These are phyloP conservation scores for Microplitis deprimator DNA, from an alignment of 2,888 invertebrate species.

Conservation along the genomic window DNA sequence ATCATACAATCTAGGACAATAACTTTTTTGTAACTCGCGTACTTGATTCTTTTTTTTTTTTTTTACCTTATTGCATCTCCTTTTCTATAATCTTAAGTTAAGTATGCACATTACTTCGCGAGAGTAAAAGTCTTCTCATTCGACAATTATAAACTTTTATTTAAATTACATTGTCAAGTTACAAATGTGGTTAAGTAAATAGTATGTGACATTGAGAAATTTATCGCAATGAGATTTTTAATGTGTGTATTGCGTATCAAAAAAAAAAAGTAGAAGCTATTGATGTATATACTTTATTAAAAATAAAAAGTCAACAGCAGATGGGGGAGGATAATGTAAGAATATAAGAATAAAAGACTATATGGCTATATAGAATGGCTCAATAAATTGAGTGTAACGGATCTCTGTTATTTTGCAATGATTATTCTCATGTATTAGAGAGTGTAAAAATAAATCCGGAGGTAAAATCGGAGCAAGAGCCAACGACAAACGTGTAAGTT, in stretches of 20 bases:
- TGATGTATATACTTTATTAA: background rate
- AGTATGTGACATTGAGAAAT: background rate
- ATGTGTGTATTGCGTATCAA: background rate
- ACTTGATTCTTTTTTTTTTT: background rate
- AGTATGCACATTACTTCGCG: background rate
- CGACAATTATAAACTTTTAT: background rate
- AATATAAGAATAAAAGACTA: constrained; percentile 1
- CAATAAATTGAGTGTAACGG: constrained; percentile 35
- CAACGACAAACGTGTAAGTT: constrained; percentile 6
- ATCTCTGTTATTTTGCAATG: constrained; percentile 39
- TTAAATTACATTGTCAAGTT: background rate
- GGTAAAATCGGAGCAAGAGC: constrained; percentile 40
- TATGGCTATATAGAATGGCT: constrained; percentile 11
- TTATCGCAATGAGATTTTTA: background rate
- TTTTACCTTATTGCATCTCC: background rate
- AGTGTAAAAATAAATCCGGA: constrained; percentile 36
- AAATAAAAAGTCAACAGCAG: too few species aligned
- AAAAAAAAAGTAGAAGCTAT: background rate
- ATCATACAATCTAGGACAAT: background rate
- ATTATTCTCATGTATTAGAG: constrained; percentile 33
- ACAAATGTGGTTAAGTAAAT: background rate
- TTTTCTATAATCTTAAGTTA: background rate
- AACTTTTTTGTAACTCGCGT: constrained; percentile 1
- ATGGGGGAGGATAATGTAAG: constrained; percentile 3
- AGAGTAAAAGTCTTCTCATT: background rate